Percentiles rank a stretch among this genome's conserved stretches.
Evolutionary conservation across 2,113 vertebrate species (phyloP).

Genomic region (Trogon surrucura): DNA sequence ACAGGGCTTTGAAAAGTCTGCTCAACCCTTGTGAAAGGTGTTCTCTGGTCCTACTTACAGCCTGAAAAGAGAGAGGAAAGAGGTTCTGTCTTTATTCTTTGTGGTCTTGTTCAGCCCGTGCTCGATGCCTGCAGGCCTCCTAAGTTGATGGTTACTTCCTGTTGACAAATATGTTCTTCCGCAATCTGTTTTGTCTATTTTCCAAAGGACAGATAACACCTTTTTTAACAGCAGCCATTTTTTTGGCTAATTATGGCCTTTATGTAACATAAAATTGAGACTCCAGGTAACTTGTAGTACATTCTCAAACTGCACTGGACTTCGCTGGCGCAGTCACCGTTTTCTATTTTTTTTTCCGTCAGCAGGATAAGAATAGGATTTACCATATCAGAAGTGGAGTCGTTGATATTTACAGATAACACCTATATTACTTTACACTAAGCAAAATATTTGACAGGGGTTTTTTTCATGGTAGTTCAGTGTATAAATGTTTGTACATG

Average conservation of each 20-base stretch:
- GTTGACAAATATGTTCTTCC: background rate
- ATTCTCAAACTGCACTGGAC: background rate
- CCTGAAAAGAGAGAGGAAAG: background rate
- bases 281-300: background rate
- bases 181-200: background rate
- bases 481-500: background rate
- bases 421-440: background rate
- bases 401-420: background rate
- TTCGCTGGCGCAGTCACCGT: background rate
- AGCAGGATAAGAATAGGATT: background rate
- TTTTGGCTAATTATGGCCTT: background rate
- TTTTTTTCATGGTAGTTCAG: background rate
- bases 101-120: background rate
- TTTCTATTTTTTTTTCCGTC: background rate
- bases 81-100: background rate
- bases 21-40: background rate
- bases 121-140: background rate
- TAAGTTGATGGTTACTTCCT: background rate
- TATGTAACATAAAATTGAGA: background rate
- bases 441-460: background rate
- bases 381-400: background rate
- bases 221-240: background rate
- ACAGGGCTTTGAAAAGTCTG: background rate
- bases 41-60: background rate
- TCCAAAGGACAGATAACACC: background rate